phyloP scores from a whole-genome alignment of 2,113 vertebrate genomes.

The Sarotherodon lohbergeri region DNA sequence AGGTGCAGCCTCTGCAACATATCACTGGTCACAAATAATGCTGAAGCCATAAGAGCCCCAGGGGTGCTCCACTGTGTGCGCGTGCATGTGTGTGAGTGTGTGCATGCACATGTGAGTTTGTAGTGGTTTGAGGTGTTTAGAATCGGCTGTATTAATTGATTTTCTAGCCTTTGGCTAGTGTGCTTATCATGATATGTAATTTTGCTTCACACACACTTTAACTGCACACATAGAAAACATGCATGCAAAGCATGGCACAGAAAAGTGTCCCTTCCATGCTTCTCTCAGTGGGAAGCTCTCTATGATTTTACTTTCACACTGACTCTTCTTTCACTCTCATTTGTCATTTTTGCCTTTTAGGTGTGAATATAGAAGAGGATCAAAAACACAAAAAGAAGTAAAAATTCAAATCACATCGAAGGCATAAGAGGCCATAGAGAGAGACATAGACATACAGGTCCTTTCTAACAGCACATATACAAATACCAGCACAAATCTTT shows the following conservation, averaged over 20 bases:
- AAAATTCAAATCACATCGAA: background rate
- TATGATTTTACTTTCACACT: background rate
- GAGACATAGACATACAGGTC: background rate
- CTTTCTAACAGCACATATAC: background rate
- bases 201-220: background rate
- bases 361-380: background rate
- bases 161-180: conserved; percentile 31
- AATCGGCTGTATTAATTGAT: conserved; percentile 25
- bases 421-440: background rate
- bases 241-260: background rate
- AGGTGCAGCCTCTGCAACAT: conserved; percentile 42
- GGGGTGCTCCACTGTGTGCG: background rate
- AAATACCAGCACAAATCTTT: background rate
- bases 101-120: background rate
- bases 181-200: background rate
- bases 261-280: conserved; percentile 2
- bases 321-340: background rate
- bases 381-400: background rate
- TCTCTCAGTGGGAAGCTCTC: conserved; percentile 21
- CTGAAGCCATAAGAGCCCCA: conserved; percentile 13
- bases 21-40: conserved; percentile 22
- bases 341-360: conserved; percentile 5
- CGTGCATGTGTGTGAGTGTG: background rate
- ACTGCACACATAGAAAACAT: background rate
- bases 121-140: background rate